Base-by-base conservation (phyloP, 53 echinoderm and acorn worm species). In the Echinarachnius parma region DNA sequence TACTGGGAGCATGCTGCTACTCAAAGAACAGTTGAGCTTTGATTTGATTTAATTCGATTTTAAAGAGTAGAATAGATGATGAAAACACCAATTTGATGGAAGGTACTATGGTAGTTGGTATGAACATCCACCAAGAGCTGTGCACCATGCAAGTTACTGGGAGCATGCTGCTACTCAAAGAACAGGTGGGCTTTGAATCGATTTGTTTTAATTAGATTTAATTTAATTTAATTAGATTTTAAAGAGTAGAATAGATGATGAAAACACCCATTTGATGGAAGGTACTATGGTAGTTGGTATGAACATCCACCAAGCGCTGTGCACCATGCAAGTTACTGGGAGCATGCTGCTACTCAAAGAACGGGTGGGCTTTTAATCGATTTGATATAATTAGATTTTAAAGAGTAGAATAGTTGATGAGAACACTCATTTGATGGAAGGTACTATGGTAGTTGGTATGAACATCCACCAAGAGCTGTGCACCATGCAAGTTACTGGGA, bases 91-190 rank as follows among this genome's bases (percentile, higher is more conserved):
- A n/a, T n/a, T n/a, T 96, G 18, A 96, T 96, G 96, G 96, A 96
- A 63, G 96, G 96, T 0, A 88, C 81, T 5, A 91, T 96, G 96
- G 90, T 96, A 9, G 64, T 96, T 14, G 81, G 87, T 31, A 96
- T 96, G 96, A 96, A 96, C 70, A 60, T 84, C 21, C 91, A 96
- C 56, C 81, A 83, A 31, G 96, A 96, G 60, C 48, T 96, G 3
- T 96, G 96, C 29, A 87, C 96, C 27, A 88, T 96, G 42, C 96
- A 96, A 72, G 92, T 96, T 80, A 91, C 87, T n/a, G 96, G 96
- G 3, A 81, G 87, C 21, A 96, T 96, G 96, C 82, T 96, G 9
- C 69, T 96, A 24, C 60, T 88, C 16, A 96, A 96, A 66, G 88
- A 96, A 32, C 96, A 96, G 88, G 96, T 91, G 53, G 55, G 62